Base-by-base conservation (phyloP, 2,888 invertebrate species). In the Physocephala rufipes region DNA sequence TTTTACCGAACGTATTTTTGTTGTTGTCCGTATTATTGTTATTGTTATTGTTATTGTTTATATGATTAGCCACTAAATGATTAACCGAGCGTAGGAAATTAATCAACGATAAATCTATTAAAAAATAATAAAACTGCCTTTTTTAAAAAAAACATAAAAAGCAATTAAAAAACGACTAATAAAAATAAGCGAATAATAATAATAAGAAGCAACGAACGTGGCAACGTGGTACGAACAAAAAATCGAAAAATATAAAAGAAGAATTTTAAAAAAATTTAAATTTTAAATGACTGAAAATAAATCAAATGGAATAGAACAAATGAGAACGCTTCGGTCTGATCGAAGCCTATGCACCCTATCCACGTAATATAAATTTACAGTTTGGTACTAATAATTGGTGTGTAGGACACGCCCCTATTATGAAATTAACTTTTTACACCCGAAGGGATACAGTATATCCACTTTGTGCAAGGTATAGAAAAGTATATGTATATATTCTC, bases 71-170 rank as follows among this genome's bases (percentile, higher is more conserved):
- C 59, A 59, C 53, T 65, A 53, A 51, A 51, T 65, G 28, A 64
- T 30, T 53, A 51, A 65, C 19, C 65, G 51, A 28, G 65, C 51
- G n/a, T 53, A 30, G 15, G 30, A 64, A 65, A 65, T 65, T 51
- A 53, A 65, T 65, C 65, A 65, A 36, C 53, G 51, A 36, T 65
- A 36, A 62, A 62, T 43, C 45, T 45, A 62, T 62, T 62, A 45
- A 62, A n/a, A 43, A 62, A 55, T 24, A n/a, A 55, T 55, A 19
- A 55, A 36, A 36, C n/a, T n/a, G n/a, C n/a, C n/a, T n/a, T n/a
- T n/a, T n/a, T n/a, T n/a, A n/a, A 19, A n/a, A 51, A 51, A 12
- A 51, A 16, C 16, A 51, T 51, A 1, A 47, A 47, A 47, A 47
- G 47, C 12, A 47, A 47, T 15, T 26, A 58, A 26, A 9, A 61